phyloP scores from a whole-genome alignment of 2,797 vertebrate genomes.

The Falco naumanni region DNA sequence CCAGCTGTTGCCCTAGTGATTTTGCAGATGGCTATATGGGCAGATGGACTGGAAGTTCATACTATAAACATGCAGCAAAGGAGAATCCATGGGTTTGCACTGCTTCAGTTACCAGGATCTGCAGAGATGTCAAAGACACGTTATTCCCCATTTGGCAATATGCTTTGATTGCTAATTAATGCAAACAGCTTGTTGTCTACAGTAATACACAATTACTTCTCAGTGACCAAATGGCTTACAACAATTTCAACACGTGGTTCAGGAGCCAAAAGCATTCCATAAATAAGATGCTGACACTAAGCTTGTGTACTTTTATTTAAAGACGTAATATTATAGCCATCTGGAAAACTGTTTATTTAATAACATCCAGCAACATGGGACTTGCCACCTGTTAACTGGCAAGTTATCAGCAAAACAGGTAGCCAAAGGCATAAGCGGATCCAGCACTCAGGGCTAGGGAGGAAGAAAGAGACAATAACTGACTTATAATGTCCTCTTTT shows the following conservation, averaged over 20 bases:
- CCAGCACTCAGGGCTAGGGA: background rate
- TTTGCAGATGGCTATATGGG: conserved; percentile 40
- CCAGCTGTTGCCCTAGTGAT: conserved; percentile 36
- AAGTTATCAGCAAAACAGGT: conserved; percentile 11
- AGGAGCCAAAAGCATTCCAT: conserved; percentile 54
- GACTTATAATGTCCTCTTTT: background rate
- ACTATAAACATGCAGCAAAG: conserved; percentile 36
- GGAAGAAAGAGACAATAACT: background rate
- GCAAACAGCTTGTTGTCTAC: conserved; percentile 76
- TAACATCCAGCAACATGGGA: background rate
- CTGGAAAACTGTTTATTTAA: conserved; percentile 51
- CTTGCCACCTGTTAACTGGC: conserved; percentile 24
- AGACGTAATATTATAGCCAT: conserved; percentile 44
- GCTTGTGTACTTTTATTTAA: conserved; percentile 63
- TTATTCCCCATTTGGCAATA: conserved; percentile 72
- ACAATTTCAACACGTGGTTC: conserved; percentile 66
- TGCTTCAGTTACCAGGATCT: conserved; percentile 57
- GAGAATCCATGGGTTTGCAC: conserved; percentile 16
- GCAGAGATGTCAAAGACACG: conserved; percentile 70
- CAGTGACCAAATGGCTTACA: conserved; percentile 74
- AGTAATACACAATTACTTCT: conserved; percentile 70
- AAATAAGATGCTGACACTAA: conserved; percentile 66
- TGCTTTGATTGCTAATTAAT: conserved; percentile 76
- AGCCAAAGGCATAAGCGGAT: background rate
- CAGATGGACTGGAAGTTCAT: conserved; percentile 44